Evolutionary conservation across 2,797 vertebrate genomes (phyloP), one percentile per base, ranked within the genome.

Genomic region (Lerista edwardsae): DNA sequence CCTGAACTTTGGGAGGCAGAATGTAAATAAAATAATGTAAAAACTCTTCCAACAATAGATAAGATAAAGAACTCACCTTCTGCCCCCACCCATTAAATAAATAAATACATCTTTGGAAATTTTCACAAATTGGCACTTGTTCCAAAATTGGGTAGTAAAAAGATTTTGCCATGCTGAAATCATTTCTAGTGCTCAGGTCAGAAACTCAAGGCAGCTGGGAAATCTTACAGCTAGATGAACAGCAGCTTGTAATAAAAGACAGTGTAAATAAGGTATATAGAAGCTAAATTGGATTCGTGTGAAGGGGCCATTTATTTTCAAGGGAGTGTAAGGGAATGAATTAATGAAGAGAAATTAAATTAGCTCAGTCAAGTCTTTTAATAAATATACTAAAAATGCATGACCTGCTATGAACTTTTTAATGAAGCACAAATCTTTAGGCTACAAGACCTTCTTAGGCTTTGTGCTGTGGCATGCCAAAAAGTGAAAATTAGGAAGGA

Each of bases 201-300:
- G 95, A 96, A 96, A 95, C 93, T 91, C 92, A 91, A 95, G 93
- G 94, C 95, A 94, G 95, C 93, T 91, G 92, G 95, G 95, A 95
- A 95, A 91, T 91, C 93, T 94, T 94, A 95, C 94, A 96, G 95
- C 95, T 96, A 96, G 96, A 95, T 90, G 93, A 93, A 95, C 90
- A 90, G 93, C 86, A 93, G 92, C 90, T 93, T 87, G 92, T 93
- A 97, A 94, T 95, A 95, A 96, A 96, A 97, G 93, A 93, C 94
- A 93, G 93, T 89, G 94, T 96, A 96, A 96, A 96, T 96, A 96
- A 96, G 95, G 95, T 94, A 96, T 95, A 97, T 95, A 96, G 95
- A 97, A 94, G 92, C 93, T 95, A 95, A 96, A 96, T 93, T 96
- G 95, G 95, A 97, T 96, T 94, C 79, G 89, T 95, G 94, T 95